Conservation (phyloP, 2,113 vertebrate genomes). For the Gopherus evgoodei region DNA sequence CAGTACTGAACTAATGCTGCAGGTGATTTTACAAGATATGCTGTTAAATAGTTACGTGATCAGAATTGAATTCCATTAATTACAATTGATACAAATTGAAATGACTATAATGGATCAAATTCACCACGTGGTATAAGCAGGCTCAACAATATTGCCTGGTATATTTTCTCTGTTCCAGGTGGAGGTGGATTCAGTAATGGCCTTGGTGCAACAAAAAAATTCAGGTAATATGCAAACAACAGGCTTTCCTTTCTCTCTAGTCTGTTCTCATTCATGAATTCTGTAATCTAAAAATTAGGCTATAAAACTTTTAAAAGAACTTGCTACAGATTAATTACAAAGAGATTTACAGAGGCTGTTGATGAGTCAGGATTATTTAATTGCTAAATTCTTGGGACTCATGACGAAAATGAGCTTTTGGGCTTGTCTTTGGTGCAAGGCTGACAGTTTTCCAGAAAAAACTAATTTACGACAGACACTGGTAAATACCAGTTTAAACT, state of each 20-base stretch:
- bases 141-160: neutral
- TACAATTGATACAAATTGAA: neutral
- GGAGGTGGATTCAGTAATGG: conserved; percentile 69
- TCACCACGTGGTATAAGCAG: neutral
- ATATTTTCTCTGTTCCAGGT: conserved; percentile 67
- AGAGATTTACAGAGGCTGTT: neutral
- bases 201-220: conserved; percentile 42
- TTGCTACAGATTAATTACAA: neutral
- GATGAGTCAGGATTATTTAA: neutral
- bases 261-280: neutral
- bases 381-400: neutral
- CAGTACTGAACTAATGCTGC: neutral
- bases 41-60: neutral
- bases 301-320: neutral
- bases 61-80: neutral
- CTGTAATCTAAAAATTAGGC: neutral
- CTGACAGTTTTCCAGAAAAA: neutral
- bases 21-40: neutral
- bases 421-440: neutral
- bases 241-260: neutral
- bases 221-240: conserved; percentile 57
- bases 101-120: neutral
- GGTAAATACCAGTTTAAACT: neutral
- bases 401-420: neutral
- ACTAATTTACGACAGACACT: neutral